Percentiles rank a stretch among this genome's conserved stretches.
Evolutionary conservation across 2,888 invertebrate genomes (phyloP).

Genomic region (Drosophila robusta): DNA sequence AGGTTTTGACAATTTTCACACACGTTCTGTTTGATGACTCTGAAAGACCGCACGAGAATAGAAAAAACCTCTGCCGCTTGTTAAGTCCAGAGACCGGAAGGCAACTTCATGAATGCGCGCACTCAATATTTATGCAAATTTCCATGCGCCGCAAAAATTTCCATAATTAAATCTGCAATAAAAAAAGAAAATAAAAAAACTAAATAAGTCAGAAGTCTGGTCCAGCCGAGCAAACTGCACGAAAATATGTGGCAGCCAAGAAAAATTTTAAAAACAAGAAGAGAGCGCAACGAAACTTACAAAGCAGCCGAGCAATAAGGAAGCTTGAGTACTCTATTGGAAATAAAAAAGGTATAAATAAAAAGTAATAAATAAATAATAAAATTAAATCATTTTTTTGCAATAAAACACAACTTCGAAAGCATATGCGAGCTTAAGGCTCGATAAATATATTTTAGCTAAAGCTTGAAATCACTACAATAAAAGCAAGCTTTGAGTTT

Average conservation of each 20-base stretch:
- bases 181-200: slow-evolving; percentile 35
- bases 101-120: slow-evolving; percentile 44
- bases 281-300: background rate
- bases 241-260: slow-evolving; percentile 56
- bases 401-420: no score
- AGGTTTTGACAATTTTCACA: slow-evolving; percentile 37
- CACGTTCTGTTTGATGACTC: slow-evolving; percentile 16
- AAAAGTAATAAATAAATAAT: no score
- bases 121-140: slow-evolving; percentile 75
- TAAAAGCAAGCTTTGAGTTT: no score
- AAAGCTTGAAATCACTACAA: no score
- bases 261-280: slow-evolving; percentile 42
- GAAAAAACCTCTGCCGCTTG: slow-evolving; percentile 15
- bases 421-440: no score
- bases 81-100: slow-evolving; percentile 14
- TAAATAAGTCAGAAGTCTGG: slow-evolving; percentile 27
- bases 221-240: slow-evolving; percentile 34
- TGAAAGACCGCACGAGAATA: slow-evolving; percentile 12
- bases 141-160: slow-evolving; percentile 61
- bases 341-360: background rate
- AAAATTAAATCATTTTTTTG: no score
- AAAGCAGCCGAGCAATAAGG: background rate
- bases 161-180: slow-evolving; percentile 70
- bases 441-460: no score
- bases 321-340: slow-evolving; percentile 10